Evolutionary conservation across 2,888 invertebrate genomes (phyloP).

Genomic region (Schrankia costaestrigalis): DNA sequence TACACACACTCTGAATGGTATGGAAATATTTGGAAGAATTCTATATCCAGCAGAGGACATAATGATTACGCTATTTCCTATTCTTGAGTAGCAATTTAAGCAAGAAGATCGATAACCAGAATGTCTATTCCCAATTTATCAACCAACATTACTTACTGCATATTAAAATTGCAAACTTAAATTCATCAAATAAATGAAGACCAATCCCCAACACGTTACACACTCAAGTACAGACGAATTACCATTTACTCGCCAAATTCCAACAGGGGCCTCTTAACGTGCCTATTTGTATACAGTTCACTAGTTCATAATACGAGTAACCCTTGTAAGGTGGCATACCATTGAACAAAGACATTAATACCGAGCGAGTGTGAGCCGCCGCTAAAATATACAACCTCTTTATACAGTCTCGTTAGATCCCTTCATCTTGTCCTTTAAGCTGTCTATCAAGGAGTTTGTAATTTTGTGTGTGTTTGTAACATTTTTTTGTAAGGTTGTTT

Average conservation of each 20-base stretch:
- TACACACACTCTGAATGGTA: too few relatives aligned
- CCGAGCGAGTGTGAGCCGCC: constrained; percentile 11
- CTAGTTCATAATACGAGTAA: constrained; percentile 9
- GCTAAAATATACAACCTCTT: constrained; percentile 19
- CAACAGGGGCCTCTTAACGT: background rate
- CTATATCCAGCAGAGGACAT: too few relatives aligned
- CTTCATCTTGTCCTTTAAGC: constrained; percentile 21
- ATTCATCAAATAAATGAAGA: background rate
- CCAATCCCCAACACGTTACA: background rate
- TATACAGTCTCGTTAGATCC: constrained; percentile 10
- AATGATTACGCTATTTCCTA: too few relatives aligned
- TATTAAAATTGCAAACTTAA: too few relatives aligned
- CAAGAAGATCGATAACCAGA: too few relatives aligned
- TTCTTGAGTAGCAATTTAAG: too few relatives aligned
- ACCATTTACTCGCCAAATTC: constrained; percentile 3
- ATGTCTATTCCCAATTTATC: too few relatives aligned
- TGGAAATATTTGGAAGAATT: too few relatives aligned
- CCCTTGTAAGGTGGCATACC: constrained; percentile 8
- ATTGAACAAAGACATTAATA: constrained; percentile 24
- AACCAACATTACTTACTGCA: too few relatives aligned
- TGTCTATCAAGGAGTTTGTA: too few relatives aligned
- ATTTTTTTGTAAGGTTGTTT: too few relatives aligned
- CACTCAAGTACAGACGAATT: constrained; percentile 2
- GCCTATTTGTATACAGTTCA: constrained; percentile 5
- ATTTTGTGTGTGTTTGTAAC: too few relatives aligned